Conservation (phyloP, 2,888 invertebrate genomes). For the Lithophane socia region DNA sequence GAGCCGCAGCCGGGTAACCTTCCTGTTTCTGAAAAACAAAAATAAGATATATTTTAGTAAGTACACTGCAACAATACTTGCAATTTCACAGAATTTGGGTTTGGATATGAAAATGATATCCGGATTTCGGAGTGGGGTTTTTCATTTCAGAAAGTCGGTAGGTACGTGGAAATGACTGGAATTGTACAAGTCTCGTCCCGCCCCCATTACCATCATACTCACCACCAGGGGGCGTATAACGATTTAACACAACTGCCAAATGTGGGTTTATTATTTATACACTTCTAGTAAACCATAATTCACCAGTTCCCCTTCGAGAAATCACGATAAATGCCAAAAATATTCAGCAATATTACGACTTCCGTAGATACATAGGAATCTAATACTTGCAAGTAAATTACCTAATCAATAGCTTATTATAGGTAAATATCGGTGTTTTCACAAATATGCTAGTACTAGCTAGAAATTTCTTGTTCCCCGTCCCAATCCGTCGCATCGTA, state of each 20-base stretch:
- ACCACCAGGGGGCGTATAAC: too few relatives aligned
- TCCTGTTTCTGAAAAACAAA: slow-evolving; percentile 89
- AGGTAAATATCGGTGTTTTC: slow-evolving; percentile 3
- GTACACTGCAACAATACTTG: neutral
- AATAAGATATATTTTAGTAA: neutral
- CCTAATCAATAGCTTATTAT: slow-evolving; percentile 3
- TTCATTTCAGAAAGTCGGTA: neutral
- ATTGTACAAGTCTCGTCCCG: neutral
- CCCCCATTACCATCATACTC: too few relatives aligned
- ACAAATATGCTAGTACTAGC: neutral
- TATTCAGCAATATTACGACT: neutral
- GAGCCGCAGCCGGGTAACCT: slow-evolving; percentile 89
- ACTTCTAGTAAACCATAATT: neutral
- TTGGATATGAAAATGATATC: neutral
- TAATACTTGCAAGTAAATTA: slow-evolving; percentile 13
- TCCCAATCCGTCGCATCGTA: too few relatives aligned
- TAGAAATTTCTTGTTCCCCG: too few relatives aligned
- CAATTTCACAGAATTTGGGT: neutral
- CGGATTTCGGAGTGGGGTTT: neutral
- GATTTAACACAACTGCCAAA: neutral
- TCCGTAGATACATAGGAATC: neutral
- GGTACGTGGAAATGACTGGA: too few relatives aligned
- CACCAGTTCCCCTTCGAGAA: neutral
- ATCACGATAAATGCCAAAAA: neutral
- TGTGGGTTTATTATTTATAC: neutral